Evolutionary conservation across 2,888 invertebrate species (phyloP), one percentile per base, ranked within the genome.

Genomic region (Nephrocerus scutellatus): DNA sequence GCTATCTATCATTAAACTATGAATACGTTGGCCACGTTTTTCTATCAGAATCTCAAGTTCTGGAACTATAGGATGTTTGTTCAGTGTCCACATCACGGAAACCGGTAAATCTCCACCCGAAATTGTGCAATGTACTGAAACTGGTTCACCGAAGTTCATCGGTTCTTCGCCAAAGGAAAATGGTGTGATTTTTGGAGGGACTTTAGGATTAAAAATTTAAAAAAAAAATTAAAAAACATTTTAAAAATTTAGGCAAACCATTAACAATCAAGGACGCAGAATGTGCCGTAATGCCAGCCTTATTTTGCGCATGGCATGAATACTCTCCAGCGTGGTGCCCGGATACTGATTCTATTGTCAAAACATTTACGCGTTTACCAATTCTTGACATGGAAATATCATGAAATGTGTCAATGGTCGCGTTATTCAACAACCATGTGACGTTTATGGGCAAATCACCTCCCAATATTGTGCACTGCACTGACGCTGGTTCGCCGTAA

Each of bases 51-150:
- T 57, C 37, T 63, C 63, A 48, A 64, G 64, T 21, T 60, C 57
- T 20, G 63, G 57, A 38, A 61, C 49, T 48, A 59, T 60, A 43
- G 53, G 71, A 68, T 62, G 63, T 14, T 73, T 73, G 57, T 79
- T 75, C 46, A 84, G 74, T 49, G 75, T 75, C 88, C 89, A 90
- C 34, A 74, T 73, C 45, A 89, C 79, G 46, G 74, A 76, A 46
- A 89, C 74, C 9, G 88, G 88, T 51, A 82, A 72, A 70, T 89
- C 88, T 45, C 89, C 85, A 59, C 80, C 79, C 46, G 80, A 74
- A 49, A 81, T 76, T 36, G 77, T 79, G 67, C 84, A 84, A 54
- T 70, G 68, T 18, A 73, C 64, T 21, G 71, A 70, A n/a, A 71
- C 72, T n/a, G 68, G 62, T 37, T 82, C 80, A 42, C 80, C 82